Conservation (phyloP, 2,888 invertebrate species). For the Clostera curtula region DNA sequence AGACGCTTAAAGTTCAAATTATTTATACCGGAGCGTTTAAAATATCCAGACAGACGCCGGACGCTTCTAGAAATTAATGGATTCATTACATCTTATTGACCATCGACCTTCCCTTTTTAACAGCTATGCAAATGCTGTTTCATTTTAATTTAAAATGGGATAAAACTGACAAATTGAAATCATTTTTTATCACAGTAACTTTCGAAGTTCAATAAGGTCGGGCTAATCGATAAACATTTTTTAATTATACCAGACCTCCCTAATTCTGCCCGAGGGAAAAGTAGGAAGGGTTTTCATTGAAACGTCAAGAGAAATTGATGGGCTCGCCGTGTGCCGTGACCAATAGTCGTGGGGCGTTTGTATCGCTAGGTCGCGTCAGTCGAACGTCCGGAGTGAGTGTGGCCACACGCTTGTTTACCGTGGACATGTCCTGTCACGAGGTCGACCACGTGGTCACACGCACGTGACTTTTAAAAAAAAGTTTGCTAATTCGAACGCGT, state of each 20-base stretch:
- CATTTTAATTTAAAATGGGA: background rate
- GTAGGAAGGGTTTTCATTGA: slow-evolving; percentile 65
- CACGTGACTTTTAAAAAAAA: slow-evolving; percentile 41
- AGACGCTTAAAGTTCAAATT: too few species aligned
- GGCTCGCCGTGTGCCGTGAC: slow-evolving; percentile 61
- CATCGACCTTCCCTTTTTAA: too few species aligned
- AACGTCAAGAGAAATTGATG: slow-evolving; percentile 71
- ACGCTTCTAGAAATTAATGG: too few species aligned
- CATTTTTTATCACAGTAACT: slow-evolving; percentile 6
- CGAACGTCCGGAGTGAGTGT: slow-evolving; percentile 60
- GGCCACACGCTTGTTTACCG: slow-evolving; percentile 59
- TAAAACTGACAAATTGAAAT: slow-evolving; percentile 5
- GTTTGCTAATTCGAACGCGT: slow-evolving; percentile 12
- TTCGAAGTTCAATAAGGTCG: slow-evolving; percentile 27
- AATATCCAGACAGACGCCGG: too few species aligned
- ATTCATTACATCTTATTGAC: too few species aligned
- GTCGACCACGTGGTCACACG: slow-evolving; percentile 36
- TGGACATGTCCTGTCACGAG: slow-evolving; percentile 50
- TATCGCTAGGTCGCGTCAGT: slow-evolving; percentile 53
- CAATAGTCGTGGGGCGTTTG: slow-evolving; percentile 62
- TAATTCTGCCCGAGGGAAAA: slow-evolving; percentile 60
- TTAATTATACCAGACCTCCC: slow-evolving; percentile 56
- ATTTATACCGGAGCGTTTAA: too few species aligned
- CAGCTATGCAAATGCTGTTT: background rate
- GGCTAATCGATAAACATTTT: slow-evolving; percentile 42